Base-by-base conservation (phyloP, 2,888 invertebrate genomes). In the Cantharis flavilabris region DNA sequence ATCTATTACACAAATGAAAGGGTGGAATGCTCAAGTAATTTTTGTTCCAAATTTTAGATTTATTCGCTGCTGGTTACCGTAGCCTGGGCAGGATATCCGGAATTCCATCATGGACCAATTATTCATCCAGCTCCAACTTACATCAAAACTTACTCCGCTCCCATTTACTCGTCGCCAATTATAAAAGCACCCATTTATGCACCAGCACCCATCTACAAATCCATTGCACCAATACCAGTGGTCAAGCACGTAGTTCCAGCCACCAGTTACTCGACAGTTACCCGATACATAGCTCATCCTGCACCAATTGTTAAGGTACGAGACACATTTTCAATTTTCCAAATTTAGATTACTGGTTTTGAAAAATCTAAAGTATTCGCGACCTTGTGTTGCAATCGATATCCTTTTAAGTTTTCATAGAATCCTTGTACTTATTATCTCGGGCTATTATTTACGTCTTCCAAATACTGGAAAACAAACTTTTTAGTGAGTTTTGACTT, bases 201-300 rank as follows among this genome's bases (percentile, higher is more conserved):
- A 9, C 80, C 81, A 49, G 80, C 83, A 7, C 85, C 84, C 7
- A 79, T 85, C 72, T 75, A 83, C 28, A 79, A 82, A 28, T 76
- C 83, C 16, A 62, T 80, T 13, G 80, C 81, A 13, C 80, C 82
- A 26, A 80, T 83, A 3, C 85, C 84, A 3, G 79, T 85, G 74
- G 78, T 84, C 30, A 86, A 86, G 78, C 77, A 84, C 10, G 79
- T 85, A 18, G 85, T 83, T 11, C 86, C 90, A 3, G 91, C 92
- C 75, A 91, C 91, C 30, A 92, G 92, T 87, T 92, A 92, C 84
- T 89, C 92, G 0, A 91, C 88, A 85, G 83, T 92, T 88, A 91
- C 92, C 86, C 83, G 84, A 71, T 84, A 84, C 71, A 83, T 87
- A 20, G 82, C 83, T 11, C 88, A 86, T 80, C 86, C 84, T n/a